phyloP scores from a whole-genome alignment of 1,140 invertebrate species.

The Lepidurus arcticus region DNA sequence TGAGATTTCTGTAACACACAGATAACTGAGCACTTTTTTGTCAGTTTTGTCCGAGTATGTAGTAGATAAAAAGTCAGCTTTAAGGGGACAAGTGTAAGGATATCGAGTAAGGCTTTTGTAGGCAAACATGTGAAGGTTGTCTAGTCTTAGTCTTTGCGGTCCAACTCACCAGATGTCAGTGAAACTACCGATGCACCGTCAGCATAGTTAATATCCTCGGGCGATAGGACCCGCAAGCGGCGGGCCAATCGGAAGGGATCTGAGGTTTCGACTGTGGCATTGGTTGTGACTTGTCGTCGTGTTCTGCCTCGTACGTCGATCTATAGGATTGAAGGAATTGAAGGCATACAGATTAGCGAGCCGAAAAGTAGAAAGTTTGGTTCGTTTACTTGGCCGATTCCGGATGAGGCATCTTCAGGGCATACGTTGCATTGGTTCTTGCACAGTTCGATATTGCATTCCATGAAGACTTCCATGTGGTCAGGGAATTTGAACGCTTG shows the following conservation, averaged over 20 bases:
- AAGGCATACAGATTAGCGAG: neutral
- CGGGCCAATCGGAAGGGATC: conserved; percentile 40
- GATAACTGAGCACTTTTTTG: too few species aligned
- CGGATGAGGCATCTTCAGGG: conserved; percentile 46
- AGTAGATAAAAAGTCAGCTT: neutral
- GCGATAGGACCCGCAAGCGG: conserved; percentile 41
- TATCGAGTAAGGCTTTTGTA: neutral
- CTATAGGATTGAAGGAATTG: conserved; percentile 42
- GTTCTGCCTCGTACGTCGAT: conserved; percentile 58
- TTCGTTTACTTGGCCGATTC: conserved; percentile 41
- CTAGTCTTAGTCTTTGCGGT: neutral
- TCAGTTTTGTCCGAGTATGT: neutral
- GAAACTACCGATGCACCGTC: conserved; percentile 37
- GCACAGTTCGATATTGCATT: conserved; percentile 77
- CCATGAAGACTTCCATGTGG: conserved; percentile 73
- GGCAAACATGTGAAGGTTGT: conserved; percentile 23
- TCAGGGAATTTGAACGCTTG: conserved; percentile 85
- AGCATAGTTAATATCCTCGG: conserved; percentile 40
- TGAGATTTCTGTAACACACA: too few species aligned
- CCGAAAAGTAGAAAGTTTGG: conserved; percentile 38
- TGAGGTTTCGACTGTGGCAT: conserved; percentile 38
- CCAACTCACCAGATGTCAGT: conserved; percentile 38
- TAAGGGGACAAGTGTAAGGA: conserved; percentile 31
- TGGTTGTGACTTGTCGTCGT: conserved; percentile 56
- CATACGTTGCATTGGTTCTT: conserved; percentile 72